These are phyloP conservation scores for Alethe diademata DNA, from an alignment of 2,113 vertebrate species.

Conservation along the genomic window DNA sequence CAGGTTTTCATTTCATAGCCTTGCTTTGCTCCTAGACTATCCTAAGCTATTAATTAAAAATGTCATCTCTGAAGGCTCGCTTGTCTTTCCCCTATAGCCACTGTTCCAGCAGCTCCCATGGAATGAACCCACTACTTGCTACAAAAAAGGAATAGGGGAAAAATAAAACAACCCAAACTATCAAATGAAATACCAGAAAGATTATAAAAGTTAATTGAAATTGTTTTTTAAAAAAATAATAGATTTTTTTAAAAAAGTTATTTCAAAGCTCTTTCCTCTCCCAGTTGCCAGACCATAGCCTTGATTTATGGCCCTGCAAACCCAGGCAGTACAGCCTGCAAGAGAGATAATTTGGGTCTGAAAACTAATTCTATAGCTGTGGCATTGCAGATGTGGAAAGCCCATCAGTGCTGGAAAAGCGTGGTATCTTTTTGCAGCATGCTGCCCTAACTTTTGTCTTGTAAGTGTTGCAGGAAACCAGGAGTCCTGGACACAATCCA, in stretches of 20 bases:
- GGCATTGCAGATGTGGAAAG: neutral
- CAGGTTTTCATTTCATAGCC: neutral
- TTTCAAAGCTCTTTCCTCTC: neutral
- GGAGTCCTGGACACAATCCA: constrained; percentile 8
- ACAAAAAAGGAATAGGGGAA: neutral
- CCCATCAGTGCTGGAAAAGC: neutral
- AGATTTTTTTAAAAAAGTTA: neutral
- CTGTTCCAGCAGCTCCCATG: neutral
- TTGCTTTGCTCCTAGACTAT: neutral
- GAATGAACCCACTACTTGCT: neutral
- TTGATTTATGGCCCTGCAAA: constrained; percentile 32
- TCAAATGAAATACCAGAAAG: neutral
- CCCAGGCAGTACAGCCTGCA: accelerated
- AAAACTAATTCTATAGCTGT: neutral
- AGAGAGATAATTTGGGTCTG: neutral
- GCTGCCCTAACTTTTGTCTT: constrained; percentile 33
- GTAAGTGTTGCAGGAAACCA: neutral
- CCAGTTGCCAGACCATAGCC: neutral
- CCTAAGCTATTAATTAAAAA: neutral
- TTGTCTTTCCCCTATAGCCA: neutral
- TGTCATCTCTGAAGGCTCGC: accelerated
- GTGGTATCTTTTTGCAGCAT: neutral
- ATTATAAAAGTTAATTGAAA: neutral
- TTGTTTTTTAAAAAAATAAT: neutral
- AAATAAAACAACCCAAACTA: accelerated